Evolutionary conservation across 2,888 invertebrate genomes (phyloP), one percentile per base, ranked within the genome.

Genomic region (Galeruca laticollis): DNA sequence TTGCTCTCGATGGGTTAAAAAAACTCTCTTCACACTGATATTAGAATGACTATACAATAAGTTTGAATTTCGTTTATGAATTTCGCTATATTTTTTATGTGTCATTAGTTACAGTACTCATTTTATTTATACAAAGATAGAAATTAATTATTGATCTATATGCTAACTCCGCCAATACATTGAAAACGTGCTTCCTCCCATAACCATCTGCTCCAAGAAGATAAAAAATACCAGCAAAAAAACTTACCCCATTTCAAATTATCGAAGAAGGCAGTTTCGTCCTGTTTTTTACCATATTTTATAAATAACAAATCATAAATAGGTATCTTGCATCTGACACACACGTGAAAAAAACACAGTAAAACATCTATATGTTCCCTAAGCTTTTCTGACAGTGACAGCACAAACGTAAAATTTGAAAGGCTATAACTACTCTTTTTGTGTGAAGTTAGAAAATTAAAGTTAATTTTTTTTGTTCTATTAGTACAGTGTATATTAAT

Each of bases 301-400:
- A 76, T 72, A 73, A 74, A 76, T 75, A 76, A 74, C 76, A 75
- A 77, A 75, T 77, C 77, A 77, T 77, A 77, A 75, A 75, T 75
- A 75, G 74, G 76, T 77, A 74, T 70, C 67, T 68, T 70, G 73
- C 74, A 70, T 74, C 75, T 75, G 75, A 73, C 74, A 73, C 72
- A 73, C 71, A 63, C 71, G 75, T 71, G 73, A 76, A 77, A 77
- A 75, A 77, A 75, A 75, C 73, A 63, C 69, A 70, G 66, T 73
- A 73, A 60, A 73, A 68, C 70, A 33, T 64, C 51, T 59, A 66
- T 66, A 66, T 59, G 59, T 21, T 57, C 64, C 51, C 35, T 69
- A 35, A 66, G 51, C 31, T 47, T 35, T 43, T 11, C 35, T 26
- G 18, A 47, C 66, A 66, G 52, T 40, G 66, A 51, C 66, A 57